Base-by-base conservation (phyloP, 2,888 invertebrate genomes). In the Myopa tessellatipennis region DNA sequence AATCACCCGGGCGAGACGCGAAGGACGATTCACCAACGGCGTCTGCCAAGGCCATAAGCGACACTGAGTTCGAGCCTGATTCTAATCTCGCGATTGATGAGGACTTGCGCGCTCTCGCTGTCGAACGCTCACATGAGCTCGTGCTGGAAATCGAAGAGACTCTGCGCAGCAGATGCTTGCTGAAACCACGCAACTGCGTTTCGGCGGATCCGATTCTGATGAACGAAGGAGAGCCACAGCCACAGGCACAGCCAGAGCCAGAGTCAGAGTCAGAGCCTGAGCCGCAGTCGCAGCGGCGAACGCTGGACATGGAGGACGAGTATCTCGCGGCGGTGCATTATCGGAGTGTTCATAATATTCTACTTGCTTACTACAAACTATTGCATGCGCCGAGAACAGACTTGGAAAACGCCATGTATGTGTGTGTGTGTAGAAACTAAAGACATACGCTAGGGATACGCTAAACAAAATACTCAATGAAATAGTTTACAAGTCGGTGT, bases 201-300 rank as follows among this genome's bases (percentile, higher is more conserved):
- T 88, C 88, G 8, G 89, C 89, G 26, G 89, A 88, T 55, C 89
- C 89, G 16, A 83, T 89, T 38, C 83, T 89, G 61, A 83, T 88
- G 50, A 84, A 50, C 69, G 16, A 79, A 70, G 69, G 45, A 50
- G 70, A 63, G 63, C 70, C 70, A 18, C 63, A 36, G 55, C 18
- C 34, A 34, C 34, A 6, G 3, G 3, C 10, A 10, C 1, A 45
- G 45, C 45, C 45, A 45, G 3, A 45, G 10, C 45, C 45, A 45
- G 7, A 45, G 45, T 4, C 45, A 45, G 7, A 45, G 45, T 4
- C 45, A 45, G 7, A 45, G 45, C 45, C 26, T 1, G 26, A 26
- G 26, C 26, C 26, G 26, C 26, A 26, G 2, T 26, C 26, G 26
- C 26, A 26, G 26, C 26, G 26, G 26, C 26, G 18, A 18, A 58